Evolutionary conservation across 2,888 invertebrate species (phyloP), one percentile per base, ranked within the genome.

Genomic region (Drosophila neonasuta): DNA sequence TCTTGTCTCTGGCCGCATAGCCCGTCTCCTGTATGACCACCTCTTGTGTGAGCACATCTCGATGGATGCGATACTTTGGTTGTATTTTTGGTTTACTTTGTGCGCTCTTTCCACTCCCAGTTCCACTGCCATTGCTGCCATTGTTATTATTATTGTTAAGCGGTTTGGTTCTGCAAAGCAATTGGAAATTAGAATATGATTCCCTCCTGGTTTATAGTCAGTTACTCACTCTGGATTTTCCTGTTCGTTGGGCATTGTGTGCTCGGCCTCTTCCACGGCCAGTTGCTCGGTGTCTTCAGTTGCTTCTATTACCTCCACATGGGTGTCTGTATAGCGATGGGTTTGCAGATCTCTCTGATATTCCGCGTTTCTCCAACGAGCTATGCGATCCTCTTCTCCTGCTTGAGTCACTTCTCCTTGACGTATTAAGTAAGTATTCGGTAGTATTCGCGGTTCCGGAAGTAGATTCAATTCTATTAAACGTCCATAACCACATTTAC

Each of bases 1-100:
- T 91, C 67, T 91, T 91, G 65, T 91, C 91, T 29, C 88, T 81
- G 8, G 90, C 87, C 39, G 82, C 81, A 70, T 91, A 91, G 10
- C 90, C 90, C 1, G 90, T 90, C 56, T 89, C 79, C 71, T 89
- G 88, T 45, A 90, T 90, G 48, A 90, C 87, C 57, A 88, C 72
- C 52, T 90, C 90, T 39, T 90, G 89, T 29, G 83, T 88, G 20
- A 90, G 76, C 0, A 90, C 90, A 79, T 90, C 87, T 1, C 90
- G 87, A 68, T 90, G 86, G 4, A 91, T 88, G 52, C 83, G 78
- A 51, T 89, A 87, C 62, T 86, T 88, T 29, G 90, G 90, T 65
- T 86, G 85, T 15, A 80, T 80, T 71, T 87, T 90, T 13, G 86
- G 86, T 68, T 85, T 89, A 51, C 52, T 86, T 72, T 76, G 68